Percentiles rank a stretch among this genome's conserved stretches.
These are phyloP conservation scores for Mormyrops boulengeri DNA, from an alignment of 2,797 vertebrate genomes.

Conservation along the genomic window DNA sequence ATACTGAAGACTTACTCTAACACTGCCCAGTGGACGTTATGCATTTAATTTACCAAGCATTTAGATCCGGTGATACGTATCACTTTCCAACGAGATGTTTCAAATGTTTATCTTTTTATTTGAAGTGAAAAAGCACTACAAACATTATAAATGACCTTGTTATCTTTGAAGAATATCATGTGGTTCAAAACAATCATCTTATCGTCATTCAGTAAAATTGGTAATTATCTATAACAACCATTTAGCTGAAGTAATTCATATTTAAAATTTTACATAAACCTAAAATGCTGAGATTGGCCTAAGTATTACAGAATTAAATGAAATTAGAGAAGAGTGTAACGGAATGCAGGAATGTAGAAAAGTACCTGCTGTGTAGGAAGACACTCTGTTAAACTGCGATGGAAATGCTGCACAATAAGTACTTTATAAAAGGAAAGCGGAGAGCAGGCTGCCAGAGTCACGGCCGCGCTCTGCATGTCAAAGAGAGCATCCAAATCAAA, in stretches of 20 bases:
- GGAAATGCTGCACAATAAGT: neutral
- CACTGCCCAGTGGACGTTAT: neutral
- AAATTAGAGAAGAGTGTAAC: neutral
- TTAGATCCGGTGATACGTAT: neutral
- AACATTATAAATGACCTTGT: neutral
- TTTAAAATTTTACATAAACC: neutral
- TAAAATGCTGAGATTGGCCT: neutral
- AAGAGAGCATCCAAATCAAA: constrained; percentile 37
- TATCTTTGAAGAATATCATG: neutral
- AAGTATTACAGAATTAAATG: neutral
- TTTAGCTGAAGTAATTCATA: neutral
- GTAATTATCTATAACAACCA: neutral
- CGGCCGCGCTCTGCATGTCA: constrained; percentile 28
- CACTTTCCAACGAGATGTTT: neutral
- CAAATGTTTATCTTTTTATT: neutral
- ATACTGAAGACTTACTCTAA: neutral
- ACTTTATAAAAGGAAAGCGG: neutral
- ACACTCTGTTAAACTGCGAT: neutral
- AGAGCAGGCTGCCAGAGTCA: constrained; percentile 22
- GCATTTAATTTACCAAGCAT: neutral
- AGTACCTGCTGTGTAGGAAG: neutral
- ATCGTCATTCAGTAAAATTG: neutral
- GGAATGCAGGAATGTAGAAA: neutral
- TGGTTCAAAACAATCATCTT: neutral
- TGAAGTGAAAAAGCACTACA: neutral